Conservation (phyloP, 2,888 invertebrate species). For the Sarcophaga rosellei region DNA sequence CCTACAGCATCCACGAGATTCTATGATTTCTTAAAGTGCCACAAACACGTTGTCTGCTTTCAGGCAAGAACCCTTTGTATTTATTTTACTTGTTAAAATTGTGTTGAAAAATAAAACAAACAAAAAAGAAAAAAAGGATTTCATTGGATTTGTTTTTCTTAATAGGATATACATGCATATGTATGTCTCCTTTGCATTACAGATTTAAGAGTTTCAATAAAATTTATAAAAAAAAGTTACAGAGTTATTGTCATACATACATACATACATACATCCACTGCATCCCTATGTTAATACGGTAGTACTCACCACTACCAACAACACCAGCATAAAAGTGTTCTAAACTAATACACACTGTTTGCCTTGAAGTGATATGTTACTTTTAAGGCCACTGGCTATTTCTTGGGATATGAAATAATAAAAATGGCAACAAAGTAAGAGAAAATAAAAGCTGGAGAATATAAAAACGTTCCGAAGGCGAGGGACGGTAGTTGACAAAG, state of each 20-base stretch:
- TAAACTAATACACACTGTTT: no score
- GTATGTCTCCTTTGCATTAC: slow-evolving; percentile 16
- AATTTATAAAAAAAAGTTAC: slow-evolving; percentile 34
- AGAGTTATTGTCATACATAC: background rate
- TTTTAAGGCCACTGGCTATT: slow-evolving; percentile 24
- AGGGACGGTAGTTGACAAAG: background rate
- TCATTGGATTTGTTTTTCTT: slow-evolving; percentile 14
- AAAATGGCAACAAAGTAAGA: background rate
- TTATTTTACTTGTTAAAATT: slow-evolving; percentile 16
- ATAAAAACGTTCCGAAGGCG: background rate
- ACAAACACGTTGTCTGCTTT: no score
- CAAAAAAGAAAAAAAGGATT: slow-evolving; percentile 26
- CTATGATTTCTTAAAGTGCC: no score
- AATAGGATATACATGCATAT: background rate
- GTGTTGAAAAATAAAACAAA: background rate
- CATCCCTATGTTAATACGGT: background rate
- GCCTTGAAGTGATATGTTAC: slow-evolving; percentile 20
- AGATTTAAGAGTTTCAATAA: slow-evolving; percentile 48
- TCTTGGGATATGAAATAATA: slow-evolving; percentile 1
- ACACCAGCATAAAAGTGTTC: background rate
- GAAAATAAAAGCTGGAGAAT: background rate
- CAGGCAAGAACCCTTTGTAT: background rate
- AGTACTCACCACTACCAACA: background rate
- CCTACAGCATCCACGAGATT: no score
- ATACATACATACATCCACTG: no score